These are phyloP conservation scores for Lumbricus terrestris DNA, from an alignment of 2,888 invertebrate species.

Conservation along the genomic window DNA sequence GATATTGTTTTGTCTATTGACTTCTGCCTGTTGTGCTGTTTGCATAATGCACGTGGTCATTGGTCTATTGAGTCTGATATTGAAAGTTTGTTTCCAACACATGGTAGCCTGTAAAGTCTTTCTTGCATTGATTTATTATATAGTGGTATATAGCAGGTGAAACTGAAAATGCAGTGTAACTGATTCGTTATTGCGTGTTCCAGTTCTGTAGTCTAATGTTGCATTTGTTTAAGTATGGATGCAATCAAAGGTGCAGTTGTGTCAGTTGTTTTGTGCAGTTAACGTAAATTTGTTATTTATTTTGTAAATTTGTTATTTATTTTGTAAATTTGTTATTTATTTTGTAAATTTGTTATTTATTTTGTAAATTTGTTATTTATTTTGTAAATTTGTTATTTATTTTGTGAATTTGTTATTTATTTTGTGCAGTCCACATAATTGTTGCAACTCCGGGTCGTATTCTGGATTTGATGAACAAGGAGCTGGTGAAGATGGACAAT, in stretches of 20 bases:
- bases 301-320: too few species aligned
- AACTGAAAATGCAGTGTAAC: neutral
- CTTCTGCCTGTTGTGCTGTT: neutral
- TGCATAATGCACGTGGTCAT: neutral
- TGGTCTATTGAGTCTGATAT: neutral
- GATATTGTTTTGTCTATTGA: neutral
- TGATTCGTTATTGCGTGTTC: neutral
- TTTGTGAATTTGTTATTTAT: neutral
- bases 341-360: too few species aligned
- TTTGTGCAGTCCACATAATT: slow-evolving; percentile 85
- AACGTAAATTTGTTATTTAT: neutral
- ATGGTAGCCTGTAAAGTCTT: too few species aligned
- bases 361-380: neutral
- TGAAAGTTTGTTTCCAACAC: neutral
- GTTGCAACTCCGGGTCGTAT: slow-evolving; percentile 99
- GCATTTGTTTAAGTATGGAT: neutral
- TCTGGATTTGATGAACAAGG: slow-evolving; percentile 98
- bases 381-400: too few species aligned
- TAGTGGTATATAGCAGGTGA: neutral
- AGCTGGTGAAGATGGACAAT: slow-evolving; percentile 86
- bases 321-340: too few species aligned
- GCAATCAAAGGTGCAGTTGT: neutral
- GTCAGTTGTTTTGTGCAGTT: neutral
- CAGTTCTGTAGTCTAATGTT: neutral
- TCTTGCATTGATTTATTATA: neutral